These are phyloP conservation scores for Cheilosia soror DNA, from an alignment of 2,888 invertebrate species.

Conservation along the genomic window DNA sequence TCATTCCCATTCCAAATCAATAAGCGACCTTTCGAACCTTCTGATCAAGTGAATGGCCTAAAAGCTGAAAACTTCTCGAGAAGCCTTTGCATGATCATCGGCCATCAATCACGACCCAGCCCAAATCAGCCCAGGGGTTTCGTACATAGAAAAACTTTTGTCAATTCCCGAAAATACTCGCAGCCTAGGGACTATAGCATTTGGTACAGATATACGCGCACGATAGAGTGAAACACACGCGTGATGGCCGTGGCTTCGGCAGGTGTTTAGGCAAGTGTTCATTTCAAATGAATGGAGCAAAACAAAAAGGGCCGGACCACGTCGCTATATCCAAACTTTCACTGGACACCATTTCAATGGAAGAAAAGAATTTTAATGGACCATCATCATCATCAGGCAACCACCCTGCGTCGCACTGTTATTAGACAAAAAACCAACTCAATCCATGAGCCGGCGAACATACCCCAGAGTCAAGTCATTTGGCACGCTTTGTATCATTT, in stretches of 20 bases:
- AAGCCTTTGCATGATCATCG: slow-evolving; percentile 58
- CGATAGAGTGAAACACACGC: slow-evolving; percentile 44
- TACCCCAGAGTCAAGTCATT: slow-evolving; percentile 65
- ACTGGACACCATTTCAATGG: slow-evolving; percentile 57
- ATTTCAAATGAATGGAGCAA: not conserved
- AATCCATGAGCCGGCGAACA: slow-evolving; percentile 25
- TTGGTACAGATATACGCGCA: slow-evolving; percentile 12
- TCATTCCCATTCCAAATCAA: slow-evolving; percentile 42
- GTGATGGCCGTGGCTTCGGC: not conserved
- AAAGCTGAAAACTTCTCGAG: not conserved
- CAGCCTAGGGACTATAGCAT: not conserved
- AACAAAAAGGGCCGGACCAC: not conserved
- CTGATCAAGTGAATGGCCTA: slow-evolving; percentile 7
- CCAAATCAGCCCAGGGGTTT: slow-evolving; percentile 17
- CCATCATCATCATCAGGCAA: slow-evolving; percentile 49
- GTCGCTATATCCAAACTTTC: slow-evolving; percentile 65
- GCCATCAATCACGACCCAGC: slow-evolving; percentile 69
- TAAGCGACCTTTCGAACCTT: slow-evolving; percentile 55
- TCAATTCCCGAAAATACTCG: slow-evolving; percentile 39
- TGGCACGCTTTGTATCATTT: slow-evolving; percentile 68
- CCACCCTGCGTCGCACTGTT: slow-evolving; percentile 7
- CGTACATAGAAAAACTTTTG: slow-evolving; percentile 35
- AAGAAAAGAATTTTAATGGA: slow-evolving; percentile 66
- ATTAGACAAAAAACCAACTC: slow-evolving; percentile 32
- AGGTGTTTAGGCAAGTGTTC: slow-evolving; percentile 43